A percentile compares a stretch with the other conserved stretches of the same genome.
Evolutionary conservation across 1,140 invertebrate species (phyloP).

Genomic region (Helicoverpa armigera): DNA sequence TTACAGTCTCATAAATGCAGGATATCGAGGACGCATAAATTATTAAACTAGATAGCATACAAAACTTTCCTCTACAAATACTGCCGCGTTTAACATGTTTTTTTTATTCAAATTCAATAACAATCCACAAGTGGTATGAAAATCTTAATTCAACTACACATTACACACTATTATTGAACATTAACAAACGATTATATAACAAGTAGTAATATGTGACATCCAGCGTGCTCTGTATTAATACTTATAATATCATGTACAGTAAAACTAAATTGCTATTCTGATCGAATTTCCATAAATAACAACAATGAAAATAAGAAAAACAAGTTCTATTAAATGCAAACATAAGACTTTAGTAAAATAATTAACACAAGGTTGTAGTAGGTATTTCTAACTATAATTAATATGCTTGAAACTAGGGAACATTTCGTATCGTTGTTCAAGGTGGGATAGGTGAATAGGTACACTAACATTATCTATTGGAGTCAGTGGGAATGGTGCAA

Average conservation of each 20-base stretch:
- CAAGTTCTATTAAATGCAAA: slow-evolving; percentile 66
- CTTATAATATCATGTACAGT: slow-evolving; percentile 69
- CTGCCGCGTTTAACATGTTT: slow-evolving; percentile 66
- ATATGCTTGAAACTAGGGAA: slow-evolving; percentile 56
- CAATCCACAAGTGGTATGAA: slow-evolving; percentile 29
- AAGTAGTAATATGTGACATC: slow-evolving; percentile 58
- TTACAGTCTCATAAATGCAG: slow-evolving; percentile 65
- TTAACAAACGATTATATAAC: slow-evolving; percentile 63
- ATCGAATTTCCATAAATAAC: slow-evolving; percentile 64
- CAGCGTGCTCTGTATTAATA: slow-evolving; percentile 58
- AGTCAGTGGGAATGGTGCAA: slow-evolving; percentile 59
- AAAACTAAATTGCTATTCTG: slow-evolving; percentile 61
- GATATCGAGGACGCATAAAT: slow-evolving; percentile 55
- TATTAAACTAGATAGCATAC: slow-evolving; percentile 37
- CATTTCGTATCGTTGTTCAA: slow-evolving; percentile 59
- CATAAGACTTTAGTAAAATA: slow-evolving; percentile 61
- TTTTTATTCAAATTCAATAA: slow-evolving; percentile 1
- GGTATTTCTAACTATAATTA: slow-evolving; percentile 38
- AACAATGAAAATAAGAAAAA: slow-evolving; percentile 56
- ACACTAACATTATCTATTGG: slow-evolving; percentile 56
- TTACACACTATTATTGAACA: slow-evolving; percentile 56
- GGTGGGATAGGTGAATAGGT: slow-evolving; percentile 73
- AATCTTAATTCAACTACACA: slow-evolving; percentile 34
- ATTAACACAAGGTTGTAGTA: slow-evolving; percentile 66
- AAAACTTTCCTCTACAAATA: slow-evolving; percentile 67